Base-by-base conservation (phyloP, 92 coral and sea anemone genomes). In the Palythoa grandiflora region DNA sequence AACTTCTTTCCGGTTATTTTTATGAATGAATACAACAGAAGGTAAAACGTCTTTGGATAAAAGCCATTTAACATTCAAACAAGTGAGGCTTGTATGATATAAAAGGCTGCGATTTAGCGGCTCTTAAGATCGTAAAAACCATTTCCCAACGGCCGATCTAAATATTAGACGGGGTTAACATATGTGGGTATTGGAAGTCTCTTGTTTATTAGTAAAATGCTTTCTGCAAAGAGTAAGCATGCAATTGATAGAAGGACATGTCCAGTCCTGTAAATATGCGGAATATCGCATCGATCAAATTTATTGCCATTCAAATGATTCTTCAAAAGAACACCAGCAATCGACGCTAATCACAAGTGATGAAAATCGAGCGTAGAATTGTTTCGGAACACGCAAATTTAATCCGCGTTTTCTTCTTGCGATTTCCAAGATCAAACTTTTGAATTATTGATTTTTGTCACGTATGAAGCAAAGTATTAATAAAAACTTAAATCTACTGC, bases 401-500 rank as follows among this genome's bases (percentile, higher is more conserved):
- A 47, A 68, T 81, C 75, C 15, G 10, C 57, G 44, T 48, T 53
- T 36, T 6, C 48, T 35, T 63, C 47, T 65, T 66, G 52, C 74
- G 15, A 63, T 52, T 63, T 44, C 55, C 21, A 66, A 80, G 75
- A 81, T 21, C 75, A 13, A 44, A 15, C 38, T 14, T 68, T 65
- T 81, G 19, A 81, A 68, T 68, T 81, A 81, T 48, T 81, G 60
- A 81, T 66, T 66, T 80, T 81, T 48, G 86, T 81, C 86, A 81
- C 86, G 86, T 81, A 47, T 40, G 75, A 48, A 63, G 75, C 63
- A 66, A 60, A 66, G n/a, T 44, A 68, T 36, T 71, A 63, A 81
- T 74, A 66, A 81, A 66, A 44, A n/a, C 76, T 40, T 60, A 66
- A 44, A 44, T 16, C 55, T 14, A 81, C 86, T 38, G 86, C 76